Evolutionary conservation across 2,113 vertebrate genomes (phyloP).

Genomic region (Antidorcas marsupialis): DNA sequence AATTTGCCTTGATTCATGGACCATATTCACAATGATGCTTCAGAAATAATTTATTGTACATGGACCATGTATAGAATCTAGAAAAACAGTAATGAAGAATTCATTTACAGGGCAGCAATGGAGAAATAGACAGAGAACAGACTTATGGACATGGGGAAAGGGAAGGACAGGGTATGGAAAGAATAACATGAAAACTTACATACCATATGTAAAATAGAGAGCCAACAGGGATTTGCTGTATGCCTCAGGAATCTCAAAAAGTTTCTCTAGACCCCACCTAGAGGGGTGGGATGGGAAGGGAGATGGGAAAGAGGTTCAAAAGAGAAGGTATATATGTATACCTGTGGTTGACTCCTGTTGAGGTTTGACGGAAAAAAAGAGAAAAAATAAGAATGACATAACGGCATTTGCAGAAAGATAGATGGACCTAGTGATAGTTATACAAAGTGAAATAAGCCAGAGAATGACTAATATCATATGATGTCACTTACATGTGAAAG

Average conservation of each 20-base stretch:
- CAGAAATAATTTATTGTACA: too few relatives aligned
- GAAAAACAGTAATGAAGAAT: neutral
- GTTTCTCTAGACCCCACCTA: neutral
- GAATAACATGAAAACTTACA: neutral
- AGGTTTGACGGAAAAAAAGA: neutral
- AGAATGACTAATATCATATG: neutral
- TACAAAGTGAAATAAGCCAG: neutral
- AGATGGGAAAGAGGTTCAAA: neutral
- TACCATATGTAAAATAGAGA: neutral
- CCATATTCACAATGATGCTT: neutral
- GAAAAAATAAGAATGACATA: neutral
- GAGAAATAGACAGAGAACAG: neutral
- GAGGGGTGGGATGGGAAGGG: neutral
- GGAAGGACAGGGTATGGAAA: neutral
- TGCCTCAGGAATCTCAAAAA: neutral
- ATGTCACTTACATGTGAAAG: neutral
- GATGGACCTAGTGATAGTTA: neutral
- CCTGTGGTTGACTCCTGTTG: neutral
- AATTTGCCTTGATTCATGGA: neutral
- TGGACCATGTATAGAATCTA: neutral
- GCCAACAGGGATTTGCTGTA: neutral
- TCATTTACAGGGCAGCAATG: neutral
- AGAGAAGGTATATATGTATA: neutral
- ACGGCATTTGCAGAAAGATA: neutral
- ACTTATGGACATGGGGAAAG: neutral